Evolutionary conservation across 2,888 invertebrate genomes (phyloP), one percentile per base, ranked within the genome.

Genomic region (Herminia tarsipennalis): DNA sequence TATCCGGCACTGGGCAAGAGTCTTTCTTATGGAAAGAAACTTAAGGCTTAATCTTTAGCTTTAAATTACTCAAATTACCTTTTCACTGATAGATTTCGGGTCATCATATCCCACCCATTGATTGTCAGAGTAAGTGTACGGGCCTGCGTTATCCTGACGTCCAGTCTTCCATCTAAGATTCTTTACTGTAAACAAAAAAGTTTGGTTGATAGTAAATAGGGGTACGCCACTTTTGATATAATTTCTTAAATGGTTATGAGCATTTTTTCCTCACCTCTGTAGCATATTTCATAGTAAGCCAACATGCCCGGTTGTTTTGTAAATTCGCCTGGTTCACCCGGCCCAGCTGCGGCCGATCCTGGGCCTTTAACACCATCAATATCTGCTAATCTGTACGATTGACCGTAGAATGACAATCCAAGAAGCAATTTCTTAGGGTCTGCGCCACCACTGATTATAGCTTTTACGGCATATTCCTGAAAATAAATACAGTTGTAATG

Each of bases 41-140:
- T n/a, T n/a, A n/a, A n/a, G n/a, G n/a, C n/a, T n/a, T n/a, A n/a
- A n/a, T n/a, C n/a, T n/a, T n/a, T n/a, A n/a, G n/a, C n/a, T n/a
- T n/a, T n/a, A n/a, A n/a, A n/a, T n/a, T n/a, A n/a, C n/a, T n/a
- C n/a, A n/a, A n/a, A n/a, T 36, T 27, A 59, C 96, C 86, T 97
- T 97, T 58, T 94, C 93, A 48, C 92, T 93, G 9, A 97, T 93
- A 8, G 97, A 97, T 46, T 94, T 93, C 0, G 93, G 89, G 81
- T 97, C 96, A 73, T 98, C 98, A 73, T 94, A 98, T 27, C 97
- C 96, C 22, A 97, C 97, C 97, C 98, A 98, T 73, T 98, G 97
- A 66, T 96, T 94, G 28, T 94, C 94, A 5, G 93, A 92, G 81
- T 95, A 94, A 0, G 97, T 94, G 74, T 95, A 97, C 0, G 98